Evolutionary conservation across 2,888 invertebrate species (phyloP).

Genomic region (Atrina japonica): DNA sequence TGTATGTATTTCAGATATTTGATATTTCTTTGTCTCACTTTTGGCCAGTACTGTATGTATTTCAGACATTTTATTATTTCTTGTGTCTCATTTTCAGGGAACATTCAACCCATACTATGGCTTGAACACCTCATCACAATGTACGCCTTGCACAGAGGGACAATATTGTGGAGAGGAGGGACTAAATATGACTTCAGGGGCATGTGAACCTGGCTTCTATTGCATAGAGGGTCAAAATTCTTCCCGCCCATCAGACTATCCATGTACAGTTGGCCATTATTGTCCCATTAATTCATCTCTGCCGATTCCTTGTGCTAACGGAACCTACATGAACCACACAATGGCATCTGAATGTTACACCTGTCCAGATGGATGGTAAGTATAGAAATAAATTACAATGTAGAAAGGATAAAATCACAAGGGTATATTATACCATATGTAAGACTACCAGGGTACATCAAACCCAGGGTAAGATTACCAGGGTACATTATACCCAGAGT

Average conservation of each 20-base stretch:
- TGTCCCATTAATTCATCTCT: conserved; percentile 66
- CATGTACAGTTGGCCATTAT: conserved; percentile 70
- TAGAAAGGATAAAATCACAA: no score
- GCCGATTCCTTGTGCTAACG: conserved; percentile 76
- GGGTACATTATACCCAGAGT: no score
- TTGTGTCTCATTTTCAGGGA: conserved; percentile 71
- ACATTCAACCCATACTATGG: conserved; percentile 76
- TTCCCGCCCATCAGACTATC: conserved; percentile 63
- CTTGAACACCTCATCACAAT: conserved; percentile 63
- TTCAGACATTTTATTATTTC: neutral
- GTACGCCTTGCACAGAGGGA: conserved; percentile 73
- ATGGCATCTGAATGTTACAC: conserved; percentile 48
- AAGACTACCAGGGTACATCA: no score
- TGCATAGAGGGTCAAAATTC: conserved; percentile 75
- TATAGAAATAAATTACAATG: neutral
- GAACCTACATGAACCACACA: conserved; percentile 76
- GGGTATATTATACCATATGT: no score
- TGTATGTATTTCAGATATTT: no score
- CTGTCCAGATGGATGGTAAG: conserved; percentile 77
- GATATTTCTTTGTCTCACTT: no score
- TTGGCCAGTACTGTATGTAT: no score
- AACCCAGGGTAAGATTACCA: no score
- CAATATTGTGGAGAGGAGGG: conserved; percentile 69
- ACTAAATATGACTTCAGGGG: conserved; percentile 67
- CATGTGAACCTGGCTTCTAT: conserved; percentile 75